Conservation (phyloP, 2,888 invertebrate species). For the Calephelis perditalis region DNA sequence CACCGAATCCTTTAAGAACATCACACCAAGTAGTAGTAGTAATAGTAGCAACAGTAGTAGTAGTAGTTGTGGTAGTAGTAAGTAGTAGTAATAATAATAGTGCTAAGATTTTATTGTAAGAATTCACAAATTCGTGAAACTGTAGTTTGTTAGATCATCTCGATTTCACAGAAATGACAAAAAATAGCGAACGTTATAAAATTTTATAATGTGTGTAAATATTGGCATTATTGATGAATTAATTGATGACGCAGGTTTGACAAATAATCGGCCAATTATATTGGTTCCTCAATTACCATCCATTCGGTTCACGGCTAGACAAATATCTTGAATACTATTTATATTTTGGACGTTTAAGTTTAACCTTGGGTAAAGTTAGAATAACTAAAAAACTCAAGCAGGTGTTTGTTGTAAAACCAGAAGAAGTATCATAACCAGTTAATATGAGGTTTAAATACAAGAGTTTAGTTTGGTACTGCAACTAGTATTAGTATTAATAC, state of each 20-base stretch:
- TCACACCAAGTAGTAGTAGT: too few relatives aligned
- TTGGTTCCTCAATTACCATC: conserved; percentile 10
- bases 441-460: not conserved
- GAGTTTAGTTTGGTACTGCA: too few relatives aligned
- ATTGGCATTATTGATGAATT: conserved; percentile 12
- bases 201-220: conserved; percentile 13
- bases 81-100: too few relatives aligned
- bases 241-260: conserved; percentile 12
- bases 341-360: conserved; percentile 3
- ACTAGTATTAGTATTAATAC: too few relatives aligned
- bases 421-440: not conserved
- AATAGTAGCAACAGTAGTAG: too few relatives aligned
- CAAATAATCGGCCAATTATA: conserved; percentile 10
- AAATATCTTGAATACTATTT: conserved; percentile 10
- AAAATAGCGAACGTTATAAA: not conserved
- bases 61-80: too few relatives aligned
- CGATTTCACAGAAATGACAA: not conserved
- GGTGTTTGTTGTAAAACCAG: not conserved
- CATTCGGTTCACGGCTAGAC: conserved; percentile 10
- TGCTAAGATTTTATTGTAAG: too few relatives aligned
- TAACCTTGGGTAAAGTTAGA: not conserved
- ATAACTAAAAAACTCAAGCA: not conserved
- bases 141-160: too few relatives aligned
- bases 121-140: too few relatives aligned
- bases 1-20: too few relatives aligned